Evolutionary conservation across 1,140 invertebrate species (phyloP), one percentile per base, ranked within the genome.

Genomic region (Magallana ariakensis): DNA sequence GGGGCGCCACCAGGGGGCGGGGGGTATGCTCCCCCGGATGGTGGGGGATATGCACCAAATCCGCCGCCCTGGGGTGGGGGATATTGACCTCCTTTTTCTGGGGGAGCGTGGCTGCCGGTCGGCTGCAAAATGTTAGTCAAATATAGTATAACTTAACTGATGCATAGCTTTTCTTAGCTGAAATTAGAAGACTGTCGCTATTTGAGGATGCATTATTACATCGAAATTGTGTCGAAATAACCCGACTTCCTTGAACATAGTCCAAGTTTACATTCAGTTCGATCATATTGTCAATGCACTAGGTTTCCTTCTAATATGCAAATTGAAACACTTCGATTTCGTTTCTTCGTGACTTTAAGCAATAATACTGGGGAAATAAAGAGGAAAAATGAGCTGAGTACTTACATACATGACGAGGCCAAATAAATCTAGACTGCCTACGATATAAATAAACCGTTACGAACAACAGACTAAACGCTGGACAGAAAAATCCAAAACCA

Each of bases 391-490:
- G 15, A 16, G 58, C n/a, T 13, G 13, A 75, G 66, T 75, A 75
- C 66, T 75, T 75, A 75, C 66, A 75, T 75, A 75, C 66, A 75
- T 75, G 66, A 11, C 19, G 66, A 26, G 19, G 11, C 19, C 11
- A 11, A 4, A 3, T 33, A 26, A 22, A 26, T 0, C 13, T 13
- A 11, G 33, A 22, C 66, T 26, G 66, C 5, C 66, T 19, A 75
- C 66, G 22, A 19, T 75, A 75, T 75, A 75, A 75, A 75, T 22
- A 75, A 11, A 13, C 22, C 22, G 66, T 75, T 75, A 75, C 66
- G 66, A 75, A 75, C 66, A 75, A 75, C 66, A 75, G 22, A 26
- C 10, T 75, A 19, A 13, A 26, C 66, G 33, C 15, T 75, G 66
- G 26, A 4, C 33, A 46, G 33, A 75, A 75, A 75, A 46, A 26